These are phyloP conservation scores for Ennomos erosarius DNA, from an alignment of 2,888 invertebrate species.

Conservation along the genomic window DNA sequence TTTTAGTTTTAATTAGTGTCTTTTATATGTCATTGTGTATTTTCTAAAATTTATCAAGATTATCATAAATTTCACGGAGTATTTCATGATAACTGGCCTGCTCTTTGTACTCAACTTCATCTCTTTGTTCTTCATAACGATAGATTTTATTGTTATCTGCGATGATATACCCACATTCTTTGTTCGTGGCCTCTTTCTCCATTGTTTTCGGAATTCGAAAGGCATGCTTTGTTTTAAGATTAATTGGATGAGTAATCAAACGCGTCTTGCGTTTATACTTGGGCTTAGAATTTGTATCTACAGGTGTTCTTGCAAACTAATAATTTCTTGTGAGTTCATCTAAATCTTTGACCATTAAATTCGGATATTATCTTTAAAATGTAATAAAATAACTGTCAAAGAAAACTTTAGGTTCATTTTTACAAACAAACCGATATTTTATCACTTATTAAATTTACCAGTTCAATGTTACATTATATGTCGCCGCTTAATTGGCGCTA, in stretches of 20 bases:
- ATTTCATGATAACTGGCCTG: constrained; percentile 28
- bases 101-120: constrained; percentile 25
- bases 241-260: constrained; percentile 36
- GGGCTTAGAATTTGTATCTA: neutral
- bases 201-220: constrained; percentile 37
- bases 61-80: constrained; percentile 21
- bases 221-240: constrained; percentile 38
- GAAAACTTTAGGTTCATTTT: too few species aligned
- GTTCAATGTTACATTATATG: constrained; percentile 5
- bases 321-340: too few species aligned
- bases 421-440: too few species aligned
- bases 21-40: too few species aligned
- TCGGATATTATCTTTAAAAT: too few species aligned
- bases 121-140: constrained; percentile 35
- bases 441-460: too few species aligned
- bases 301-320: neutral
- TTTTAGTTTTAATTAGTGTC: too few species aligned
- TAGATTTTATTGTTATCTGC: constrained; percentile 39
- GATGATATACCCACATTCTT: constrained; percentile 35
- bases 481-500: constrained; percentile 28
- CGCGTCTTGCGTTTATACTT: constrained; percentile 12
- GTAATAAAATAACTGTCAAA: too few species aligned
- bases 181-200: constrained; percentile 37
- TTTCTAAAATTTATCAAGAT: constrained; percentile 10
- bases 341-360: too few species aligned